These are phyloP conservation scores for Cepphus grylle DNA, from an alignment of 2,113 vertebrate genomes.

Conservation along the genomic window DNA sequence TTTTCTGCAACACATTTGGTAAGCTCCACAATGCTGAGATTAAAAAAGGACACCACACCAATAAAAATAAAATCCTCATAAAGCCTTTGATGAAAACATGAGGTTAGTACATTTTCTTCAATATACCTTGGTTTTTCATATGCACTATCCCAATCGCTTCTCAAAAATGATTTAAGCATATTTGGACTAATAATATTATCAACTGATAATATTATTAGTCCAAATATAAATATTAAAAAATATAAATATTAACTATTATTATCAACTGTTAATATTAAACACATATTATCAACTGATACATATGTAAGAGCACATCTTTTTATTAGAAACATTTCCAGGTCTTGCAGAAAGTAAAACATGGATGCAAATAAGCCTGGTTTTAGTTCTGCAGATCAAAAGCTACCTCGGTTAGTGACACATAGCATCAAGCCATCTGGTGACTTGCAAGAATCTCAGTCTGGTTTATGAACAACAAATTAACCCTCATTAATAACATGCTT, in stretches of 20 bases:
- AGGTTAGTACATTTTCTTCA: neutral
- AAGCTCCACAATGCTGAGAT: neutral
- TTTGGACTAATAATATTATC: neutral
- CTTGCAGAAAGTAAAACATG: neutral
- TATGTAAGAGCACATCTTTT: neutral
- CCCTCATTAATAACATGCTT: neutral
- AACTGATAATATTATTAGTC: neutral
- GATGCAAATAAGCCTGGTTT: neutral
- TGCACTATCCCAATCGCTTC: neutral
- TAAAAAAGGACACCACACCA: neutral
- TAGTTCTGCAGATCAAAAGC: neutral
- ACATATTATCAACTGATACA: neutral
- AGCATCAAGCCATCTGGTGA: neutral
- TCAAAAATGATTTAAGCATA: neutral
- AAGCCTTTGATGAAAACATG: neutral
- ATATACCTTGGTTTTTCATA: neutral
- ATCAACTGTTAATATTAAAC: no score
- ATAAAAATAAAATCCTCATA: neutral
- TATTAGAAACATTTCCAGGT: neutral
- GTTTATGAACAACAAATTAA: neutral
- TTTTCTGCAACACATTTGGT: neutral
- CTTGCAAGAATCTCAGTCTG: neutral
- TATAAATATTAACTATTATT: no score
- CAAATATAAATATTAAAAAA: no score
- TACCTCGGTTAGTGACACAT: neutral